Conservation (phyloP, 2,888 invertebrate species). For the Abscondita cerata region DNA sequence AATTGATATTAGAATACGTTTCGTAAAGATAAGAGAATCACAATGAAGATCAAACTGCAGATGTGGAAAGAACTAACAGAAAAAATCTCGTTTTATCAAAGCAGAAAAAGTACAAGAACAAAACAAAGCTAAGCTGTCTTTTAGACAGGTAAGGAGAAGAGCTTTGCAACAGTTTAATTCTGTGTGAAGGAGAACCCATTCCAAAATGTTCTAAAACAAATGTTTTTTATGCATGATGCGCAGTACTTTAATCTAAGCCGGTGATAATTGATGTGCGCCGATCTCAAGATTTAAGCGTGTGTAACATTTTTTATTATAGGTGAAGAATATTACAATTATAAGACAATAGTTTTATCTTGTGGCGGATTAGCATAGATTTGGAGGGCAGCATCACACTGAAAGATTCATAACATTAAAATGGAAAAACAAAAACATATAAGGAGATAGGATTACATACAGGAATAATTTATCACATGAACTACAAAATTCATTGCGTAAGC, state of each 20-base stretch:
- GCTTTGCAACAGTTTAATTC: no score
- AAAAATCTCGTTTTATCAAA: conserved; percentile 53
- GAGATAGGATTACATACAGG: conserved; percentile 63
- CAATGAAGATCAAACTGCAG: conserved; percentile 43
- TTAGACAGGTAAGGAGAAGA: conserved; percentile 64
- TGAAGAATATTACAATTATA: conserved; percentile 69
- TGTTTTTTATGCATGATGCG: conserved; percentile 82
- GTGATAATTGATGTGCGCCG: no score
- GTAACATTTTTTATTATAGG: no score
- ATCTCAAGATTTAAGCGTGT: no score
- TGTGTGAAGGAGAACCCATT: conserved; percentile 58
- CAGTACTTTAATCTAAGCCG: no score
- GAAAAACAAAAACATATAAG: conserved; percentile 63
- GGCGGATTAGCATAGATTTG: conserved; percentile 87
- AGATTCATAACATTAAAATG: conserved; percentile 70
- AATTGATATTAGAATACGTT: conserved; percentile 56
- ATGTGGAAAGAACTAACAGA: conserved; percentile 40
- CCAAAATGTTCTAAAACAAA: conserved; percentile 65
- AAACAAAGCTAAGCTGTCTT: conserved; percentile 79
- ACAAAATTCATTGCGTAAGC: conserved; percentile 72
- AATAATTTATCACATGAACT: conserved; percentile 66
- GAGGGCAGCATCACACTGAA: conserved; percentile 73
- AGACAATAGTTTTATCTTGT: conserved; percentile 79
- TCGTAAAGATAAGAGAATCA: conserved; percentile 60
- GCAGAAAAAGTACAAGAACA: conserved; percentile 67